These are phyloP conservation scores for Lasiurus cinereus DNA, from an alignment of 2,113 vertebrate species.

Conservation along the genomic window DNA sequence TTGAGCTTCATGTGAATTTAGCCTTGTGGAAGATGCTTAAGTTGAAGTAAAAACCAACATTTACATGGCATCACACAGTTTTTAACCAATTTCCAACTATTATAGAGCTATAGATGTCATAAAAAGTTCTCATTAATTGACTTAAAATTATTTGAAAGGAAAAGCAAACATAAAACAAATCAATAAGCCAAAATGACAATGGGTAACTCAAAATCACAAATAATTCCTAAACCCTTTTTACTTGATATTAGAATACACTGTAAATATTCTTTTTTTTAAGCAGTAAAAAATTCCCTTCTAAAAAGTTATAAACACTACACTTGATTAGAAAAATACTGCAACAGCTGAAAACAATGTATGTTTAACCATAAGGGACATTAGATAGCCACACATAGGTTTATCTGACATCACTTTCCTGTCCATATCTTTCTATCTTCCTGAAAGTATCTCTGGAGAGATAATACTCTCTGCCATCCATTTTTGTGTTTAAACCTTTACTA, in stretches of 20 bases:
- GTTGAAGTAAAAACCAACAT: conserved; percentile 16
- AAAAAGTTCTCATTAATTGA: background rate
- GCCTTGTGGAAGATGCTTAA: background rate
- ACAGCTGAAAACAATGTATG: background rate
- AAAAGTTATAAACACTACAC: background rate
- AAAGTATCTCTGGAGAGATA: background rate
- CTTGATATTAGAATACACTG: background rate
- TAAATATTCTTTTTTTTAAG: background rate
- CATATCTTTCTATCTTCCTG: background rate
- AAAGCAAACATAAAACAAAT: conserved; percentile 26
- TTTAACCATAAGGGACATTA: background rate
- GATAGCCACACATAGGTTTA: background rate
- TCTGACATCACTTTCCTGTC: background rate
- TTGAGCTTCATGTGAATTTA: background rate
- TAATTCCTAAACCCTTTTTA: background rate
- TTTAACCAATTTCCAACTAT: background rate
- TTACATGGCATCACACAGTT: background rate
- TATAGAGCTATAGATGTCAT: background rate
- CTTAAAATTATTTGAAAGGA: conserved; percentile 12
- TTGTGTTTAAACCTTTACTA: background rate
- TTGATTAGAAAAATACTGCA: conserved; percentile 35
- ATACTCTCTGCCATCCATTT: background rate
- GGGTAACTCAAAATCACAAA: background rate
- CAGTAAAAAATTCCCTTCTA: background rate
- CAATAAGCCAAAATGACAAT: background rate